Conservation (phyloP, 2,888 invertebrate species). For the Ischnus inquisitorius region DNA sequence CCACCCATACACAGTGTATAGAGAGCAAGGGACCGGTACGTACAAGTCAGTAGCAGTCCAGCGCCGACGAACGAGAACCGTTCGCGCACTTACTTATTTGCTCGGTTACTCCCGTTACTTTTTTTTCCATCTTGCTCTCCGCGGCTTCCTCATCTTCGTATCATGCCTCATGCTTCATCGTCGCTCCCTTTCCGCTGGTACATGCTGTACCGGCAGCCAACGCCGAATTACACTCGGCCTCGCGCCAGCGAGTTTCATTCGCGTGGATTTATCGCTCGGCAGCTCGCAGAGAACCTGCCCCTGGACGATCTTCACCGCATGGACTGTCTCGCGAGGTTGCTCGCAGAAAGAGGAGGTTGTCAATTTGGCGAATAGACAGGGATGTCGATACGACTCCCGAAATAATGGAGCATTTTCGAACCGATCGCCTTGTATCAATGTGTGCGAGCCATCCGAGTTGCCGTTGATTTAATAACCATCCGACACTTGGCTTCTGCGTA, state of each 20-base stretch:
- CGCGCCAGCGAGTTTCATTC: constrained; percentile 69
- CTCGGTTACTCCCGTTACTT: constrained; percentile 73
- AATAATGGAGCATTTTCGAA: no score
- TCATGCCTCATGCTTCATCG: constrained; percentile 47
- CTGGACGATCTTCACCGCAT: constrained; percentile 31
- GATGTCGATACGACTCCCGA: no score
- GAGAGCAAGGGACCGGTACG: constrained; percentile 56
- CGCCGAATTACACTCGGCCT: constrained; percentile 68
- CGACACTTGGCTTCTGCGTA: no score
- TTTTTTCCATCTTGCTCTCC: constrained; percentile 53
- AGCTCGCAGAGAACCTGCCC: constrained; percentile 62
- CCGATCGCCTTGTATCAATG: no score
- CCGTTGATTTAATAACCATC: no score
- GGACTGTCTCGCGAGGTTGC: constrained; percentile 10
- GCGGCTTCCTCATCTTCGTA: constrained; percentile 39
- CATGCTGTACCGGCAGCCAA: constrained; percentile 55
- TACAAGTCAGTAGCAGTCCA: constrained; percentile 52
- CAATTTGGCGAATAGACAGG: no score
- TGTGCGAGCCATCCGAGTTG: no score
- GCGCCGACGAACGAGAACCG: constrained; percentile 66
- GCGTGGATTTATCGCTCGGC: constrained; percentile 72
- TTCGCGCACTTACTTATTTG: constrained; percentile 78
- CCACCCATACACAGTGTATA: constrained; percentile 54
- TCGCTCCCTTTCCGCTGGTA: constrained; percentile 54
- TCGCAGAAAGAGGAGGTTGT: not conserved